These are phyloP conservation scores for Arion vulgaris DNA, from an alignment of 1,140 invertebrate species.

Conservation along the genomic window DNA sequence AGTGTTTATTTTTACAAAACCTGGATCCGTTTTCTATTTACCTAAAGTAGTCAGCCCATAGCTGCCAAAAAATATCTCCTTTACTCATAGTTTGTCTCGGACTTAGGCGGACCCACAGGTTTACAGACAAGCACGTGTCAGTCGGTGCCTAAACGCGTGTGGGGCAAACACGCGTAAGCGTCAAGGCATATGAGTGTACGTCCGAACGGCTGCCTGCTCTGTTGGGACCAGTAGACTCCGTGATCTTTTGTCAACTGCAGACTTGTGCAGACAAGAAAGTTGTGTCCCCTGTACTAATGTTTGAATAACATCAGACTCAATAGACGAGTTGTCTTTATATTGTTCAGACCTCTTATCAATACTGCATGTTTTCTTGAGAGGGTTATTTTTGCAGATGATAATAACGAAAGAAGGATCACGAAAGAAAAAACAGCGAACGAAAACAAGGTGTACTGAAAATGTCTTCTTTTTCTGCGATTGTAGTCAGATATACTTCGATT, in stretches of 20 bases:
- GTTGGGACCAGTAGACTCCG: not conserved
- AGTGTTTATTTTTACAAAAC: conserved; percentile 5
- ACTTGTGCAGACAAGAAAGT: not conserved
- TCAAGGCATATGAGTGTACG: not conserved
- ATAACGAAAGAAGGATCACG: too few relatives aligned
- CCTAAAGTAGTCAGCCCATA: not conserved
- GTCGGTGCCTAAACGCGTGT: not conserved
- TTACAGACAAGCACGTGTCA: conserved; percentile 1
- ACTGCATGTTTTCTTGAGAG: too few relatives aligned
- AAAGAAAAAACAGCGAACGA: too few relatives aligned
- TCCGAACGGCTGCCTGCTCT: not conserved
- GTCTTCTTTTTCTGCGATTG: too few relatives aligned
- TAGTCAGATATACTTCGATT: too few relatives aligned
- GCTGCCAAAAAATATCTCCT: not conserved
- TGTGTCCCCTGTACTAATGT: not conserved
- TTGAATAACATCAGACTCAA: too few relatives aligned
- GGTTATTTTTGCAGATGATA: too few relatives aligned
- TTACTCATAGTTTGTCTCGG: not conserved
- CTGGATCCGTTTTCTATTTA: not conserved
- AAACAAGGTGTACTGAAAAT: too few relatives aligned
- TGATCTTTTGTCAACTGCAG: conserved; percentile 8
- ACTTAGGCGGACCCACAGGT: not conserved
- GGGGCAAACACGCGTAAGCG: not conserved
- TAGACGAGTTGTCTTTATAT: too few relatives aligned
- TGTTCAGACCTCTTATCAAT: too few relatives aligned